Percentiles rank a stretch among this genome's conserved stretches.
Conservation (phyloP, 2,113 vertebrate species). For the Syngnathus floridae region DNA sequence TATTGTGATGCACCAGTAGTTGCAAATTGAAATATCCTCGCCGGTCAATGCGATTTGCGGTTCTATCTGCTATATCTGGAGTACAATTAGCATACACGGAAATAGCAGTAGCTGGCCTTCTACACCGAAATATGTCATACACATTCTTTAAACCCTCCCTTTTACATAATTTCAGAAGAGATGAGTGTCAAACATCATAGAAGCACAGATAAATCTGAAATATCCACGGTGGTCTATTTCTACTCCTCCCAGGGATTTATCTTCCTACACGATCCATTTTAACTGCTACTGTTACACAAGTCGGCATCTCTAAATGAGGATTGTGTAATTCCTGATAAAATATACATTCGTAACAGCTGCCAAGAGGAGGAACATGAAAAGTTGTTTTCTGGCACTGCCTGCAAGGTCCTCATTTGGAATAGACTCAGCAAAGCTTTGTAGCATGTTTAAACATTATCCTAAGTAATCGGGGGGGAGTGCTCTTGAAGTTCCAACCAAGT, state of each 20-base stretch:
- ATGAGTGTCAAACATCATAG: conserved; percentile 12
- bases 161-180: background rate
- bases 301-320: conserved; percentile 19
- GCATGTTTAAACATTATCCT: conserved; percentile 52
- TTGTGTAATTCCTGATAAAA: conserved; percentile 38
- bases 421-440: conserved; percentile 45
- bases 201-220: conserved; percentile 14
- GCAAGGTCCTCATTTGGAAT: conserved; percentile 45
- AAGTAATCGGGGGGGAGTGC: conserved; percentile 40
- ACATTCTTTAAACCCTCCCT: background rate
- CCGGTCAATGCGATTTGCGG: background rate
- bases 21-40: background rate
- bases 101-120: background rate
- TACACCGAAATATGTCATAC: conserved; percentile 9
- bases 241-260: conserved; percentile 2
- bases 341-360: conserved; percentile 34
- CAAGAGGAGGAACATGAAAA: conserved; percentile 44
- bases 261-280: conserved; percentile 16
- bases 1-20: background rate
- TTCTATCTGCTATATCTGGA: background rate
- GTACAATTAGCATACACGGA: background rate
- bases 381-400: conserved; percentile 40
- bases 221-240: conserved; percentile 8
- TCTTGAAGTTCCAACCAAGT: conserved; percentile 49
- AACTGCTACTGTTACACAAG: conserved; percentile 1